phyloP scores from a whole-genome alignment of 1,140 invertebrate species.

The Scylla paramamosain region DNA sequence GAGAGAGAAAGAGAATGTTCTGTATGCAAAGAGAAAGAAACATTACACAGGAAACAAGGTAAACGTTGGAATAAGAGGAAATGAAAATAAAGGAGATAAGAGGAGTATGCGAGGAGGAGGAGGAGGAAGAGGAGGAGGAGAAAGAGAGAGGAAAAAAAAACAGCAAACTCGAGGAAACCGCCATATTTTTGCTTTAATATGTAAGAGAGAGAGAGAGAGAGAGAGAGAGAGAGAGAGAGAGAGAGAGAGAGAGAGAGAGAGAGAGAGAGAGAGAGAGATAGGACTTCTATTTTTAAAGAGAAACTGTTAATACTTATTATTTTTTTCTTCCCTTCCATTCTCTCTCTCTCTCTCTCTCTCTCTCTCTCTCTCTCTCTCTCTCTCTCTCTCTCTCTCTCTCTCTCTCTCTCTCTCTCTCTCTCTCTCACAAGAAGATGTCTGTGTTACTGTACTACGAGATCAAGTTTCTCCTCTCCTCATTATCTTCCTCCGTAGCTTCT shows the following conservation, averaged over 20 bases:
- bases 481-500: too few relatives aligned
- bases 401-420: too few relatives aligned
- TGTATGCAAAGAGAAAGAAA: too few relatives aligned
- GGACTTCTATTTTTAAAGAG: not conserved
- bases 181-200: not conserved
- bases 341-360: slow-evolving; percentile 43
- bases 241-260: slow-evolving; percentile 20
- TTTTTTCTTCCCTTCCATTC: not conserved
- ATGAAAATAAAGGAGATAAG: not conserved
- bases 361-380: slow-evolving; percentile 29
- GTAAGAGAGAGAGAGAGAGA: not conserved
- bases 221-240: not conserved
- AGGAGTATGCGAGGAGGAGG: too few relatives aligned
- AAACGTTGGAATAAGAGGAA: not conserved
- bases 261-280: slow-evolving; percentile 7
- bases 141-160: too few relatives aligned
- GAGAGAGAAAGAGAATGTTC: too few relatives aligned
- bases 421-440: too few relatives aligned
- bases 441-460: too few relatives aligned
- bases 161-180: too few relatives aligned
- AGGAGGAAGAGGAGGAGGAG: too few relatives aligned
- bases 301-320: not conserved
- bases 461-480: too few relatives aligned
- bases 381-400: too few relatives aligned
- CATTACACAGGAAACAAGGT: not conserved